A percentile compares a stretch with the other conserved stretches of the same genome.
Conservation (phyloP, 2,888 invertebrate genomes). For the Sesia apiformis region DNA sequence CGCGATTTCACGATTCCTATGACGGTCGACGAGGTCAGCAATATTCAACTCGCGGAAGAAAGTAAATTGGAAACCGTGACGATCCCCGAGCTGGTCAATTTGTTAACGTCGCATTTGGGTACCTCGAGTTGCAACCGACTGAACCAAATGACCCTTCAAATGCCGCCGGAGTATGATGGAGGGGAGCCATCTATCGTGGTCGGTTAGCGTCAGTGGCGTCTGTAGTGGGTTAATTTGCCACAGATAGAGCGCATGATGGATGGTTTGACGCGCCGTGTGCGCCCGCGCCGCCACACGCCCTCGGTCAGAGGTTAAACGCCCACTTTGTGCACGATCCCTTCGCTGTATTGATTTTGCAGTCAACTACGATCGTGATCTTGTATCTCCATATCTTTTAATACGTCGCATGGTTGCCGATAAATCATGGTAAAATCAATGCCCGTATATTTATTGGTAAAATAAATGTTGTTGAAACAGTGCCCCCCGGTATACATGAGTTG, state of each 20-base stretch:
- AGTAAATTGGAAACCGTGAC: slow-evolving; percentile 61
- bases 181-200: slow-evolving; percentile 13
- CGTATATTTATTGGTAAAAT: slow-evolving; percentile 20
- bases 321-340: slow-evolving; percentile 65
- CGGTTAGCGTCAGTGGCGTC: slow-evolving; percentile 36
- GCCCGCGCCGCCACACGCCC: slow-evolving; percentile 44
- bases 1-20: slow-evolving; percentile 37
- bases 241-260: slow-evolving; percentile 61
- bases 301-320: slow-evolving; percentile 65
- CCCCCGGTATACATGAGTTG: slow-evolving; percentile 23
- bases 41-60: slow-evolving; percentile 43
- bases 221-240: slow-evolving; percentile 59
- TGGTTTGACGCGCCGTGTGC: slow-evolving; percentile 55
- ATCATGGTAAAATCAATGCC: slow-evolving; percentile 20
- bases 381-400: slow-evolving; percentile 34
- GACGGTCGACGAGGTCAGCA: slow-evolving; percentile 36
- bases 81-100: slow-evolving; percentile 45
- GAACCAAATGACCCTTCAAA: slow-evolving; percentile 17
- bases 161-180: slow-evolving; percentile 10
- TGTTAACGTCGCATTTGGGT: slow-evolving; percentile 54
- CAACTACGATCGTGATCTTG: slow-evolving; percentile 50
- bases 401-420: slow-evolving; percentile 14
- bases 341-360: slow-evolving; percentile 62
- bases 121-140: slow-evolving; percentile 21
- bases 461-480: slow-evolving; percentile 15